phyloP scores from a whole-genome alignment of 1,140 invertebrate species.

The Triops cancriformis region DNA sequence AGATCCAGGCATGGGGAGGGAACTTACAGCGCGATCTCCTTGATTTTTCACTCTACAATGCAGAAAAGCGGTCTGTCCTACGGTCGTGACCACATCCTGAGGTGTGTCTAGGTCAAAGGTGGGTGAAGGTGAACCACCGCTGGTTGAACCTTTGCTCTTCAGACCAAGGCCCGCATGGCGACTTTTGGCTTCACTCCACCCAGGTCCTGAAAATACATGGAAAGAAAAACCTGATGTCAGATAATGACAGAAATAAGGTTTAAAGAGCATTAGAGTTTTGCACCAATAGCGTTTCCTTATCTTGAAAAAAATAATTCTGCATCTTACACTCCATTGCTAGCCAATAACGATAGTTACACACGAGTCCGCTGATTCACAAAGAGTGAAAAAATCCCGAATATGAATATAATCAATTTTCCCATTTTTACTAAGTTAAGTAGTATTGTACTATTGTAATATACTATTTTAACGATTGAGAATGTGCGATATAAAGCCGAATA shows the following conservation, averaged over 20 bases:
- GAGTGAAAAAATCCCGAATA: no score
- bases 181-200: slow-evolving; percentile 9
- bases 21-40: slow-evolving; percentile 52
- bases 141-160: background rate
- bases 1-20: background rate
- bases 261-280: no score
- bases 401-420: no score
- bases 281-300: no score
- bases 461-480: no score
- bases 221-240: background rate
- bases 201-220: background rate
- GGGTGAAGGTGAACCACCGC: background rate
- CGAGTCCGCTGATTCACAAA: no score
- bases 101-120: slow-evolving; percentile 14
- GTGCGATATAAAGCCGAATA: no score
- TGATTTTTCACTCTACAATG: slow-evolving; percentile 61
- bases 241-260: background rate
- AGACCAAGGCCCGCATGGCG: background rate
- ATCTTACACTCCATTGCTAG: no score
- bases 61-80: slow-evolving; percentile 73
- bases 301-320: no score
- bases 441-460: no score
- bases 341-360: no score
- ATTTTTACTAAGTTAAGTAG: no score
- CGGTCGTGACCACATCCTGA: slow-evolving; percentile 68